Conservation (phyloP, 2,797 vertebrate species). For the Eospalax fontanierii region DNA sequence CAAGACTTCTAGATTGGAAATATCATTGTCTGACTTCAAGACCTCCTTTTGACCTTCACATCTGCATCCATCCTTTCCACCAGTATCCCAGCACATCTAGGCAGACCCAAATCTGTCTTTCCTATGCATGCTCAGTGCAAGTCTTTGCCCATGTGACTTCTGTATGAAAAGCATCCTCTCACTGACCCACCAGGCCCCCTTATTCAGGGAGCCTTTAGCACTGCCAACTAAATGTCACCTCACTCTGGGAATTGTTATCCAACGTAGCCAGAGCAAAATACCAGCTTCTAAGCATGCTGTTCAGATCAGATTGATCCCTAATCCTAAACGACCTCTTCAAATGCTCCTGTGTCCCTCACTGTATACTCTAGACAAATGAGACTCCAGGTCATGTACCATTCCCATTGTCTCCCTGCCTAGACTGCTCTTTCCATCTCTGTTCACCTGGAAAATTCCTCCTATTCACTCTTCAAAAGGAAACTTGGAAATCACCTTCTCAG, state of each 20-base stretch:
- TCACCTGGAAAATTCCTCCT: slow-evolving; percentile 61
- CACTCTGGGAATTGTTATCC: not conserved
- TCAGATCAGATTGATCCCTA: not conserved
- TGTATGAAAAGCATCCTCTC: not conserved
- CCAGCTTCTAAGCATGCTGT: not conserved
- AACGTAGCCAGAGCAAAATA: not conserved
- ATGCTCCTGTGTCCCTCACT: not conserved
- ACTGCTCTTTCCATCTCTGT: slow-evolving; percentile 11
- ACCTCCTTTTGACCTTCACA: not conserved
- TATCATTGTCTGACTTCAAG: no score
- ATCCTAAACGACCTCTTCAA: not conserved
- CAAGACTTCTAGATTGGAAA: not conserved
- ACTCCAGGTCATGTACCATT: not conserved
- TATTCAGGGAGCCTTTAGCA: not conserved
- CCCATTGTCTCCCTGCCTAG: not conserved
- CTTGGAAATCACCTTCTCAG: slow-evolving; percentile 35
- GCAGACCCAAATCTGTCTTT: not conserved
- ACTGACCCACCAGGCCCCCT: not conserved
- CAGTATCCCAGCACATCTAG: not conserved
- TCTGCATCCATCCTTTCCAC: not conserved
- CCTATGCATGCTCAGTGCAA: not conserved
- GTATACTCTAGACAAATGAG: not conserved
- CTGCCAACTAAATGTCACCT: not conserved
- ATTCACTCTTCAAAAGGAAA: slow-evolving; percentile 9
- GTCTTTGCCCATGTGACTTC: not conserved